Evolutionary conservation across 2,888 invertebrate genomes (phyloP), one percentile per base, ranked within the genome.

Genomic region (Patella pellucida): DNA sequence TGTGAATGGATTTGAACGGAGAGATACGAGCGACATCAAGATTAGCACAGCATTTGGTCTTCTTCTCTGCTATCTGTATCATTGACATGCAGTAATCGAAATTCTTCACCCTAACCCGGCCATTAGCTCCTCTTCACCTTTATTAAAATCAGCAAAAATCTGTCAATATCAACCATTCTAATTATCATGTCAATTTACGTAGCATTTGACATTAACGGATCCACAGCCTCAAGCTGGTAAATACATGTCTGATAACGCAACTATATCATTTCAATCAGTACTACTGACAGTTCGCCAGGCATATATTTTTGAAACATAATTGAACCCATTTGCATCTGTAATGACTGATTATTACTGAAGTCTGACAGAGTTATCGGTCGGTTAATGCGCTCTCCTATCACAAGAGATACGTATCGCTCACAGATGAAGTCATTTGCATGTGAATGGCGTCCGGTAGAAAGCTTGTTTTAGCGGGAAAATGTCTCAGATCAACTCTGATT

Each of bases 101-200:
- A 23, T 62, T 62, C 62, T 14, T 62, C 19, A 62, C 62, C 23
- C 62, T 62, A 62, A 62, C 62, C 62, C 23, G 23, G 14, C 62
- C 62, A 62, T 62, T 62, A 62, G 19, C 19, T 23, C 62, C 19
- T 62, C 62, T 62, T 62, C 19, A 62, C 62, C 62, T 62, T 62
- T 62, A 62, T 62, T 62, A 62, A 62, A 62, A 62, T 62, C 62
- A 62, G 62, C 23, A 62, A 62, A 62, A 62, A 62, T 62, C 62
- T 62, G 62, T 62, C 62, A 62, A 23, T 62, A 23, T 19, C 19
- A 19, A 23, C 62, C 62, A 62, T 62, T 62, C 62, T 62, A 62
- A 62, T 62, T 62, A 62, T 19, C 19, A 62, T 23, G 62, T 62
- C 62, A 62, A 62, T 62, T 62, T 62, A 62, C 62, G 4, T 19